phyloP scores from a whole-genome alignment of 2,797 vertebrate genomes.

The Potorous gilbertii region DNA sequence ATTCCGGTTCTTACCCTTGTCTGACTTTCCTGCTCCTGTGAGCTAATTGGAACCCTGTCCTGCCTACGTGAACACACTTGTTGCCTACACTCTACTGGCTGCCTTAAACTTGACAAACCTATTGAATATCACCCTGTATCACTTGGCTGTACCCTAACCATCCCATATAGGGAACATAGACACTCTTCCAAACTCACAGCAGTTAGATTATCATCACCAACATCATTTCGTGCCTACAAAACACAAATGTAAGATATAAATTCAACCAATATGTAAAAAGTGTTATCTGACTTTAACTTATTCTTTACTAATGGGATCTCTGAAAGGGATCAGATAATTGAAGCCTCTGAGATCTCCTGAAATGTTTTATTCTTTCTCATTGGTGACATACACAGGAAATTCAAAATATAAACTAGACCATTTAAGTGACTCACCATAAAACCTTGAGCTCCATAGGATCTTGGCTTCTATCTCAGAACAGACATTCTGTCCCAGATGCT shows the following conservation, averaged over 20 bases:
- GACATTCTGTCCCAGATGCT: neutral
- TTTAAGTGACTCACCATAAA: neutral
- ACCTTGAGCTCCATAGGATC: slow-evolving; percentile 6
- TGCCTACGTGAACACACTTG: neutral
- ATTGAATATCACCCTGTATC: neutral
- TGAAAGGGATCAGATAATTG: neutral
- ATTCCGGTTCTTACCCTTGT: neutral
- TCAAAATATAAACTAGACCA: neutral
- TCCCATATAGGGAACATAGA: neutral
- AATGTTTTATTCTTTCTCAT: neutral
- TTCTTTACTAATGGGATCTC: neutral
- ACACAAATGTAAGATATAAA: neutral
- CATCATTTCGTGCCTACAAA: neutral
- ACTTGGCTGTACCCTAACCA: neutral
- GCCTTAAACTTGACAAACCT: neutral
- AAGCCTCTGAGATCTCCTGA: neutral
- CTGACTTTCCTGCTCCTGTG: neutral
- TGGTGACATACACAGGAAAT: neutral
- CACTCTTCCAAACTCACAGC: neutral
- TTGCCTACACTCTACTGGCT: rapidly evolving
- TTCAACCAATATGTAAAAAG: neutral
- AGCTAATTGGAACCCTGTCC: neutral
- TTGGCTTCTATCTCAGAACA: slow-evolving; percentile 19
- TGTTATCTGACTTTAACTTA: neutral
- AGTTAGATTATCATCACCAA: neutral